Evolutionary conservation across 2,113 vertebrate species (phyloP).

Genomic region (Baryphthengus martii): DNA sequence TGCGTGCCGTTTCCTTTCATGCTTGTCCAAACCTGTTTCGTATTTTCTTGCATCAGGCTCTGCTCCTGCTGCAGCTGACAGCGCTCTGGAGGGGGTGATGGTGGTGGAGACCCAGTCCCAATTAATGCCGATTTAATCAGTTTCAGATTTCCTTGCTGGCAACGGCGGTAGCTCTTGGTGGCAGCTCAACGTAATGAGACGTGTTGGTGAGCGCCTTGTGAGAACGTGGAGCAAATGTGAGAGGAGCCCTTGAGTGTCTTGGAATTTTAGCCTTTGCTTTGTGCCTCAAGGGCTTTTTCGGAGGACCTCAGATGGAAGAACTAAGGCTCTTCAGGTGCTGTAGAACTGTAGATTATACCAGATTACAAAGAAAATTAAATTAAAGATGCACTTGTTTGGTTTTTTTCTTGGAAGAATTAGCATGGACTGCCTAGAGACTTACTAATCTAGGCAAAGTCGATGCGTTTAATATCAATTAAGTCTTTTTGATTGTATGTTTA

Average conservation of each 20-base stretch:
- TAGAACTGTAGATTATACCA: not conserved
- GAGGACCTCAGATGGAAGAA: not conserved
- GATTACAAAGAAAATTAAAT: not conserved
- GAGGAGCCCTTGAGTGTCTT: not conserved
- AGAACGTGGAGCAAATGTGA: not conserved
- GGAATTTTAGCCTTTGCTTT: not conserved
- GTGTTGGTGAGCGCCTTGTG: rapidly evolving
- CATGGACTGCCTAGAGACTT: not conserved
- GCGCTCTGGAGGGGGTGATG: not conserved
- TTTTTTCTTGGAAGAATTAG: not conserved
- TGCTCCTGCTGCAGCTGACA: not conserved
- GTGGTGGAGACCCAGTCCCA: not conserved
- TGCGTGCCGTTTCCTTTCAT: not conserved
- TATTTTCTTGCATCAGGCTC: not conserved
- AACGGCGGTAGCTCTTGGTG: rapidly evolving
- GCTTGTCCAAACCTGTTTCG: conserved; percentile 8
- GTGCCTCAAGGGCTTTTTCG: not conserved
- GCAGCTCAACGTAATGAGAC: not conserved
- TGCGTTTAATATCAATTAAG: conserved; percentile 1
- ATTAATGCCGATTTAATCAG: rapidly evolving
- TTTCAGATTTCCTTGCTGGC: not conserved
- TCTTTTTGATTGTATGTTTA: not conserved
- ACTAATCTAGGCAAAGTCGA: not conserved
- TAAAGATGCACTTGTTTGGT: not conserved
- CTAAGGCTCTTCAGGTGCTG: not conserved